A percentile compares a stretch with the other conserved stretches of the same genome.
These are phyloP conservation scores for Phrynocephalus versicolor DNA, from an alignment of 2,113 vertebrate genomes.

Conservation along the genomic window DNA sequence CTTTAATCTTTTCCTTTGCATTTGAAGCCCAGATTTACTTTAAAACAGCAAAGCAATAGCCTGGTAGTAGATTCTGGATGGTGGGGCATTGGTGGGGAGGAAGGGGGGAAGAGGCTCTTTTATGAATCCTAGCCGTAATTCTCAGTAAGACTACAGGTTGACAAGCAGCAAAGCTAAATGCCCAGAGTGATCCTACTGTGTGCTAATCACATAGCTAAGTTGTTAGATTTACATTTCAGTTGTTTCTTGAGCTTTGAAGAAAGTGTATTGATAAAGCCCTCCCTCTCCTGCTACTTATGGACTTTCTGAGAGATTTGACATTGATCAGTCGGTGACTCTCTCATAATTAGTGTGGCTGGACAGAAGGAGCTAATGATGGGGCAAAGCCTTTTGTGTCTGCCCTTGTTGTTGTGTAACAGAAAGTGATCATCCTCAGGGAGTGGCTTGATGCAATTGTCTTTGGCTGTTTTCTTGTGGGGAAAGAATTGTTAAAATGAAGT, in stretches of 20 bases:
- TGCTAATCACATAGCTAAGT: conserved; percentile 69
- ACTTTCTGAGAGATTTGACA: conserved; percentile 51
- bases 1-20: conserved; percentile 67
- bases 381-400: conserved; percentile 37
- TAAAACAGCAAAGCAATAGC: conserved; percentile 62
- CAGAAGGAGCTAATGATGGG: conserved; percentile 57
- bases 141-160: conserved; percentile 65
- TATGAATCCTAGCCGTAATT: conserved; percentile 41
- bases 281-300: background rate
- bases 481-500: conserved; percentile 52
- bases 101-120: conserved; percentile 32
- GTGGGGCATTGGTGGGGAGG: background rate
- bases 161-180: conserved; percentile 59
- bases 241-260: conserved; percentile 53
- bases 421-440: conserved; percentile 50
- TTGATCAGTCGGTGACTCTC: conserved; percentile 43
- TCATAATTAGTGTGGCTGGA: conserved; percentile 60
- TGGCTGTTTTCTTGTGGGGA: conserved; percentile 47
- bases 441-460: conserved; percentile 49
- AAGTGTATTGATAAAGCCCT: conserved; percentile 66
- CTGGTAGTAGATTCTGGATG: conserved; percentile 36
- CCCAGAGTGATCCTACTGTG: conserved; percentile 60
- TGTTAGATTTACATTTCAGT: conserved; percentile 72
- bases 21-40: conserved; percentile 74
- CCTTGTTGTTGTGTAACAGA: conserved; percentile 41